Evolutionary conservation across 2,888 invertebrate species (phyloP), one percentile per base, ranked within the genome.

Genomic region (Drosophila monieri): DNA sequence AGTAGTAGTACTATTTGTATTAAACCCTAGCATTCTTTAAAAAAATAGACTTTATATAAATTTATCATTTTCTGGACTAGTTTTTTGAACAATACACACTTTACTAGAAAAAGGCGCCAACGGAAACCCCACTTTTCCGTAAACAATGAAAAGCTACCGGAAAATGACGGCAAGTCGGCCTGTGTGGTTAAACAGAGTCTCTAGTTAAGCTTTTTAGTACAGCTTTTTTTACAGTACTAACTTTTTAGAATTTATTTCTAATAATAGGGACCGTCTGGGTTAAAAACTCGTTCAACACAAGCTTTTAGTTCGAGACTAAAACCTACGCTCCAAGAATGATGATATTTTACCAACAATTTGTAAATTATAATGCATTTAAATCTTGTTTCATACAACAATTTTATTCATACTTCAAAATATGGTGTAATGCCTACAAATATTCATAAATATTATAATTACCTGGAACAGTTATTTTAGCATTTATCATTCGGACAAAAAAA

Each of bases 61-160:
- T 18, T 18, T 2, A 18, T 18, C 8, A n/a, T 39, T 39, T 39
- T 14, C 15, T 3, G 1, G 14, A 6, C 12, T 39, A 14, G n/a
- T 6, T 14, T 35, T 2, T n/a, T 21, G 12, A 21, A 4, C 21
- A 21, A 43, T 21, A 43, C 21, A 1, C 12, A 43, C 43, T 43
- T 21, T 43, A 60, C 55, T 59, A 37, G 53, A 79, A 76, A 72
- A 81, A 67, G 76, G 75, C 78, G 77, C 74, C 77, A 74, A 77
- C 72, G 43, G 64, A 56, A 75, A 56, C 61, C 64, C 49, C 39
- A 8, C 60, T 61, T 66, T 78, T 18, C 53, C 60, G 66, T 69
- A 76, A 84, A 76, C 78, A 78, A 84, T 71, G 60, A 66, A 53
- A 54, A 62, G 72, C 57, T 74, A 69, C 56, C 37, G 47, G 56